Percentiles rank a stretch among this genome's conserved stretches.
Conservation (phyloP, 2,888 invertebrate genomes). For the Heliconius erato region DNA sequence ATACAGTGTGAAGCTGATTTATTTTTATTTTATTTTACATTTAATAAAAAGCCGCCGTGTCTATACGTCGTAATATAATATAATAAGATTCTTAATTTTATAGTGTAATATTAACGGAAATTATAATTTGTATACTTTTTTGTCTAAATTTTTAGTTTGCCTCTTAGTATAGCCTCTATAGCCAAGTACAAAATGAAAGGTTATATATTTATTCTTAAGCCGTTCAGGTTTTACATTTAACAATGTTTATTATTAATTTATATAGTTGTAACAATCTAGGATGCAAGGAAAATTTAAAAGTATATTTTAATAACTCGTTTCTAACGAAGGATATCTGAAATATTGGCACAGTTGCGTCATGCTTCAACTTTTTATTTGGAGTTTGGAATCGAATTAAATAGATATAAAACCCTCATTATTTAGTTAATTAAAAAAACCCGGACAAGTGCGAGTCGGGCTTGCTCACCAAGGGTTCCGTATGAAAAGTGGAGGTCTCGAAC, state of each 20-base stretch:
- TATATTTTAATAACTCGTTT: background rate
- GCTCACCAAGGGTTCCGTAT: too few relatives aligned
- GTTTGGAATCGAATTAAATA: constrained; percentile 25
- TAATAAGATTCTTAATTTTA: background rate
- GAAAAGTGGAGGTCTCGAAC: too few relatives aligned
- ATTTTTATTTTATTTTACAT: background rate
- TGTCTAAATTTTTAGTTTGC: background rate
- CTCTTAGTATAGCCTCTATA: background rate
- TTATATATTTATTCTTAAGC: background rate
- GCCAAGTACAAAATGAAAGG: too few relatives aligned
- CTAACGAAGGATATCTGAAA: background rate
- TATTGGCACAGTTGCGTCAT: constrained; percentile 1
- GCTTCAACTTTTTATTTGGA: background rate
- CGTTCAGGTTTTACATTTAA: background rate
- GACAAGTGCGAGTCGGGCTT: too few relatives aligned
- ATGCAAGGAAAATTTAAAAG: background rate
- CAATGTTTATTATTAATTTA: background rate
- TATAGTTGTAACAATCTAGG: background rate
- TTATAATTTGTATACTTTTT: background rate
- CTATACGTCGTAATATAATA: background rate
- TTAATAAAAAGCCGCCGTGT: background rate
- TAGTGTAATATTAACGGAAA: background rate
- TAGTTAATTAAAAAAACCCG: too few relatives aligned
- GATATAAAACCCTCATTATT: background rate
- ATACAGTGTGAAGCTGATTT: too few relatives aligned